phyloP scores from a whole-genome alignment of 2,888 invertebrate species.

The Temnothorax unifasciatus region DNA sequence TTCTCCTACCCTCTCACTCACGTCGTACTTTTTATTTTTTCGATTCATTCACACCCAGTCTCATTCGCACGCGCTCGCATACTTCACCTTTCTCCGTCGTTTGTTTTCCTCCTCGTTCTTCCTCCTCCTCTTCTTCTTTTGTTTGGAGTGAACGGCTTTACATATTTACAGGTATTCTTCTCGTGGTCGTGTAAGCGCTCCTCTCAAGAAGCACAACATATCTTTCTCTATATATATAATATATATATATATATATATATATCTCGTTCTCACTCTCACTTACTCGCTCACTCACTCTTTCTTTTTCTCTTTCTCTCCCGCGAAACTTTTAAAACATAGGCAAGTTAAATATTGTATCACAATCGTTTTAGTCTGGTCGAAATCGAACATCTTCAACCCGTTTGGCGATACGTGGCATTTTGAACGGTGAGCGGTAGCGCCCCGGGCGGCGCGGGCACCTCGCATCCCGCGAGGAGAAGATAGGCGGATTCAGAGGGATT shows the following conservation, averaged over 20 bases:
- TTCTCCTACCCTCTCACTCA: conserved; percentile 21
- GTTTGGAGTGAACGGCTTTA: conserved; percentile 70
- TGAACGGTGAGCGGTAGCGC: conserved; percentile 55
- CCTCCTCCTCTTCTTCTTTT: conserved; percentile 46
- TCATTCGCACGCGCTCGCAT: conserved; percentile 55
- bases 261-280: conserved; percentile 11
- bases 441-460: conserved; percentile 38
- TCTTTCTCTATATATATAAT: conserved; percentile 51
- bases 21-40: conserved; percentile 50
- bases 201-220: conserved; percentile 70
- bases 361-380: conserved; percentile 86
- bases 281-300: conserved; percentile 62
- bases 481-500: conserved; percentile 17
- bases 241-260: not conserved
- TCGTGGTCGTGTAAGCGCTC: conserved; percentile 75
- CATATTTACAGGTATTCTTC: conserved; percentile 82
- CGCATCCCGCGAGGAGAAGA: conserved; percentile 31
- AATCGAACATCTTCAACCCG: conserved; percentile 85
- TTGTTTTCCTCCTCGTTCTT: conserved; percentile 51
- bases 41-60: conserved; percentile 46
- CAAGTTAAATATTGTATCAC: conserved; percentile 86
- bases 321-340: conserved; percentile 82
- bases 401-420: conserved; percentile 79
- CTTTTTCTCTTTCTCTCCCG: conserved; percentile 41
- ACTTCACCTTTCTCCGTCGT: conserved; percentile 53